Evolutionary conservation across 2,888 invertebrate genomes (phyloP), one percentile per base, ranked within the genome.

Genomic region (Folsomia candida): DNA sequence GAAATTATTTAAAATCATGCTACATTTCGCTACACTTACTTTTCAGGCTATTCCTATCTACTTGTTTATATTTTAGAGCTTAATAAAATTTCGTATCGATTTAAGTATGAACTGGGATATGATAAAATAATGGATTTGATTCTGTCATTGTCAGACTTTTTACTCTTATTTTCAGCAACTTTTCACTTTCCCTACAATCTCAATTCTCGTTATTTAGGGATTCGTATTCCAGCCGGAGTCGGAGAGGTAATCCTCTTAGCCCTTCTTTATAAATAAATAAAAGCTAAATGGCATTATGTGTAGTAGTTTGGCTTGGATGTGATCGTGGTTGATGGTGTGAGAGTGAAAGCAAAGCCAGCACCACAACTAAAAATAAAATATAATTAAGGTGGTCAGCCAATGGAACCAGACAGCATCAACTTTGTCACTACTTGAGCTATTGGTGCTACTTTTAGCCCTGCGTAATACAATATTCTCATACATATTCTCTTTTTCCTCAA

Each of bases 221-320:
- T 54, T 54, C 20, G 20, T 37, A 4, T 14, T 37, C 37, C 37
- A 37, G 4, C 14, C 37, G 4, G 20, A 4, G 54, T 4, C 20
- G 54, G 22, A 54, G 47, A 54, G 20, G 18, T 54, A 54, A 54
- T 54, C 54, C 54, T 54, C 54, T 54, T 54, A 54, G 54, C 54
- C 54, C 6, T 54, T n/a, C 54, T n/a, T 54, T 54, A 54, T 54
- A 54, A 54, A 54, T 54, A 54, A 54, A 54, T 54, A 54, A 54
- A 14, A 54, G 54, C 6, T 20, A 54, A 54, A 54, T 54, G 54
- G 54, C 22, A 54, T 54, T 54, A 54, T 6, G 54, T n/a, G 18
- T n/a, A n/a, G n/a, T n/a, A n/a, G n/a, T n/a, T n/a, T n/a, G n/a
- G n/a, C n/a, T 37, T 37, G 14, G 14, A 14, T 4, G 14, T 37